phyloP scores from a whole-genome alignment of 2,888 invertebrate genomes.

The Hoplodrina blanda region DNA sequence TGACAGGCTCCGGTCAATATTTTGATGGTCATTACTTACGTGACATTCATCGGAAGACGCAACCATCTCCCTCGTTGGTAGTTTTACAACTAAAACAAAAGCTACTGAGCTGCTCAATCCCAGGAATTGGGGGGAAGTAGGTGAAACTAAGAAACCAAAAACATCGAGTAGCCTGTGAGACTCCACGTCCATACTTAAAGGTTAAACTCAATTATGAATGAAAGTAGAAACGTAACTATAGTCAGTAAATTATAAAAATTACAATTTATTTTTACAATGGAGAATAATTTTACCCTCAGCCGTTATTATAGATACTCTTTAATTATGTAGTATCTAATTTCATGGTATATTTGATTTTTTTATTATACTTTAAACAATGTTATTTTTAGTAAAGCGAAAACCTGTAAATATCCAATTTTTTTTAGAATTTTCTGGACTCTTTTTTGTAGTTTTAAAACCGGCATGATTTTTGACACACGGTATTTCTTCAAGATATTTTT shows the following conservation, averaged over 20 bases:
- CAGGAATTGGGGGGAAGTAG: too few species aligned
- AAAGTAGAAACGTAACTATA: not conserved
- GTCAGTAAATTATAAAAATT: not conserved
- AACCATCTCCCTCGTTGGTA: too few species aligned
- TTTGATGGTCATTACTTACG: too few species aligned
- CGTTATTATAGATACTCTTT: not conserved
- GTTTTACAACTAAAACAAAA: too few species aligned
- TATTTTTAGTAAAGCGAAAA: not conserved
- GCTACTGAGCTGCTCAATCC: too few species aligned
- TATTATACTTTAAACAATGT: not conserved
- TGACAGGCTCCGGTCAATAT: too few species aligned
- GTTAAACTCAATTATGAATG: conserved; percentile 8
- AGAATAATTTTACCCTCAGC: not conserved
- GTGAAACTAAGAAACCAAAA: too few species aligned
- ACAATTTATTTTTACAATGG: not conserved
- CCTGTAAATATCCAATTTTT: not conserved
- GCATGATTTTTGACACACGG: too few species aligned
- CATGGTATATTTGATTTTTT: not conserved
- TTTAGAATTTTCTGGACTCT: not conserved
- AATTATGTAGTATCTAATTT: conserved; percentile 4
- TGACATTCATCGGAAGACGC: too few species aligned
- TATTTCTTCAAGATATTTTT: too few species aligned
- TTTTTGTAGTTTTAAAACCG: not conserved
- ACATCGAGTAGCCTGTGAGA: too few species aligned
- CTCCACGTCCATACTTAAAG: too few species aligned